Base-by-base conservation (phyloP, 2,797 vertebrate genomes). In the Pelochelys cantorii region DNA sequence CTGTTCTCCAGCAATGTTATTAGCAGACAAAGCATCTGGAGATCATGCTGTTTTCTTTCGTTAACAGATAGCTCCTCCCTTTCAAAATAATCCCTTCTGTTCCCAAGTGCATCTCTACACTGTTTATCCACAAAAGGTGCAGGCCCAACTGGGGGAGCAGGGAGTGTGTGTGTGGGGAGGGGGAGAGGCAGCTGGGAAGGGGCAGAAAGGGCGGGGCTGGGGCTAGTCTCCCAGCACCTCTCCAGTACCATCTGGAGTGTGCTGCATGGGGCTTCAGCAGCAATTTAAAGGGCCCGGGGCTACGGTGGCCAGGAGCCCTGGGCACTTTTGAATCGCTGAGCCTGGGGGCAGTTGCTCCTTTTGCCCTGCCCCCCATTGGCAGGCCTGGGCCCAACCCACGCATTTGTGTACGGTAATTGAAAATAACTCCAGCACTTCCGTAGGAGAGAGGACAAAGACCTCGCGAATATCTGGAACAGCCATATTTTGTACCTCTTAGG, bases 11-110 rank as follows among this genome's bases (percentile, higher is more conserved):
- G 13, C 80, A 85, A 82, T 77, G 95, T 94, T 94, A 89, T 53
- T 87, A 95, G 94, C 89, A 90, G 94, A 75, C 85, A 94, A 96
- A 96, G 87, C 92, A 89, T 86, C 90, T 81, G 83, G 91, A 91
- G 83, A 93, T 90, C 10, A 0, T 87, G 93, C 85, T 84, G 87
- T 95, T 96, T 95, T 79, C 81, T 93, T 82, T 86, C 83, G 15
- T 82, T 85, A 96, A 96, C 88, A 91, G 94, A 93, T 81, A 93
- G 94, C 96, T 94, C 93, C 94, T 85, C 65, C 65, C 94, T 96
- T 95, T 85, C 94, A 89, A 96, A 92, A 96, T 96, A 97, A 93
- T 95, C 93, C 78, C 75, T 93, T 85, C 93, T 91, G 93, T 88
- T 93, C 83, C 84, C 86, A 60, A 83, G 83, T 83, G 94, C 91